Evolutionary conservation across 2,888 invertebrate genomes (phyloP).

Genomic region (Strigamia maritima): DNA sequence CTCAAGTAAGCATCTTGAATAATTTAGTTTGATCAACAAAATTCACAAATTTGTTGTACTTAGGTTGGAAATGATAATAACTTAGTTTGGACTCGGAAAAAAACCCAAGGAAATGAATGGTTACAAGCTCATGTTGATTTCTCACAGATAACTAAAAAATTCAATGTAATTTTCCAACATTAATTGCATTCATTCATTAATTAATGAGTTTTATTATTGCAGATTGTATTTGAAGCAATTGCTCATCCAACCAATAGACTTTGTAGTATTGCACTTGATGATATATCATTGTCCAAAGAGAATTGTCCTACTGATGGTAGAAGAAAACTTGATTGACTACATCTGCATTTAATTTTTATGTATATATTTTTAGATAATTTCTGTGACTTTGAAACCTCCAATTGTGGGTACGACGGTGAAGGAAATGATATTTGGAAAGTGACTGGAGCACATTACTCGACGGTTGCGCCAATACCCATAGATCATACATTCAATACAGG

Average conservation of each 20-base stretch:
- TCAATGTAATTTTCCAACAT: not conserved
- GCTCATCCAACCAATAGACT: not conserved
- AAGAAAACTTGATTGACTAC: too few relatives aligned
- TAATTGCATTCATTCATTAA: not conserved
- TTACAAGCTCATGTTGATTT: not conserved
- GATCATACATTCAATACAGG: not conserved
- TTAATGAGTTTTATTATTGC: not conserved
- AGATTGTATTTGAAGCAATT: not conserved
- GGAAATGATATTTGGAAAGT: not conserved
- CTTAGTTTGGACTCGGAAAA: not conserved
- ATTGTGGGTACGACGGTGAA: not conserved
- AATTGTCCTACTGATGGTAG: not conserved
- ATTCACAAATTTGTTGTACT: not conserved
- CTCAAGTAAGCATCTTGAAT: not conserved
- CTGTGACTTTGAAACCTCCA: not conserved
- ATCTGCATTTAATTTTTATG: not conserved
- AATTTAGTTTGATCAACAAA: too few relatives aligned
- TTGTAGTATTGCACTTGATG: not conserved
- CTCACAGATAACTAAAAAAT: not conserved
- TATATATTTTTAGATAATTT: not conserved
- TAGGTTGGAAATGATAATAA: not conserved
- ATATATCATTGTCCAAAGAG: not conserved
- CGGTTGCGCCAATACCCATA: not conserved
- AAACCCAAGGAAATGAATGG: not conserved
- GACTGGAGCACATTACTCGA: not conserved